Evolutionary conservation across 2,113 vertebrate genomes (phyloP).

Genomic region (Melanerpes aurifrons): DNA sequence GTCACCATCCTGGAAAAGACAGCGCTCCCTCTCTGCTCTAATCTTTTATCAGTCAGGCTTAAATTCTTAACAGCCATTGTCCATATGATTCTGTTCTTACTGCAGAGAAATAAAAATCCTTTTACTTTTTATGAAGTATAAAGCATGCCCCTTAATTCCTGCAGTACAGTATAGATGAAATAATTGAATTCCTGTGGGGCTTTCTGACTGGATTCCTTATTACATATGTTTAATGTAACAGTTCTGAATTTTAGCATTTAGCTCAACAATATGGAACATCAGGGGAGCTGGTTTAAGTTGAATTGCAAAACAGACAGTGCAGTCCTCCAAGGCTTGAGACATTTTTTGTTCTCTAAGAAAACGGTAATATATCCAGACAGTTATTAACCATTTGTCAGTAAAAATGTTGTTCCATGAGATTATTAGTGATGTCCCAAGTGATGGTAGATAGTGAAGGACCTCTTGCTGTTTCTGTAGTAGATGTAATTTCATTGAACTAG

Average conservation of each 20-base stretch:
- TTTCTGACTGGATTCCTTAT: constrained; percentile 30
- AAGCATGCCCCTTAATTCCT: background rate
- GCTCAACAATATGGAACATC: background rate
- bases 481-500: background rate
- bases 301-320: background rate
- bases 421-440: background rate
- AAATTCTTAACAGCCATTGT: background rate
- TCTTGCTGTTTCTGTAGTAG: background rate
- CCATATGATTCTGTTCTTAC: background rate
- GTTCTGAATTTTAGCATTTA: constrained; percentile 13
- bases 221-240: background rate
- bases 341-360: constrained; percentile 1
- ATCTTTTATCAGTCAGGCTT: background rate
- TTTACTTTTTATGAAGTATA: background rate
- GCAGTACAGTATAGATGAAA: background rate
- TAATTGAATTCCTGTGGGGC: constrained; percentile 15
- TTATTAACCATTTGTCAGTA: background rate
- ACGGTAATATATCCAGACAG: background rate
- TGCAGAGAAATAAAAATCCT: background rate
- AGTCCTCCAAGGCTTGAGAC: background rate
- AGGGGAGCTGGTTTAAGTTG: background rate
- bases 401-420: background rate
- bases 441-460: background rate
- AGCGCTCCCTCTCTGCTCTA: background rate
- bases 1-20: background rate